Base-by-base conservation (phyloP, 2,797 vertebrate species). In the Bradypus variegatus region DNA sequence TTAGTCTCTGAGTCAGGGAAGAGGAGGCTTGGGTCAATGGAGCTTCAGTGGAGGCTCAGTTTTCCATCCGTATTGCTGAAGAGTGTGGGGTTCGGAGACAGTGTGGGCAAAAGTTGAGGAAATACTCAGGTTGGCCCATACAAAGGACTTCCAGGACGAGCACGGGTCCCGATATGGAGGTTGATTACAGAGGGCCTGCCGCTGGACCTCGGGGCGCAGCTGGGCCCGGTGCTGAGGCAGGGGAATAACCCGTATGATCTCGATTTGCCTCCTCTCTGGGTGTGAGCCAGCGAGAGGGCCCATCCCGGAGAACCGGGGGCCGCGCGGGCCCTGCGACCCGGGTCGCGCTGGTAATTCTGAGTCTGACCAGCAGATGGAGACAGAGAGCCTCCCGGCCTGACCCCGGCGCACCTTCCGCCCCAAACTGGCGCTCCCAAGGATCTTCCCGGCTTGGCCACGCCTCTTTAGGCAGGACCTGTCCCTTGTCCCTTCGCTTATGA, bases 281-380 rank as follows among this genome's bases (percentile, higher is more conserved):
- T 31, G 48, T 15, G 25, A 53, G 18, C 31, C 16, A 10, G 65
- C 0, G 2, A 6, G 31, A 41, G 25, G 79, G 62, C 48, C 11
- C 4, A 4, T 50, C 13, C 7, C 58, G 0, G 19, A 79, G n/a
- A 55, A 62, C 45, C 23, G 11, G 3, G 14, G 18, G 77, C 33
- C 4, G 4, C 6, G 64, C 58, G 19, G 16, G n/a, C 31, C 2
- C 7, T 2, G 6, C 27, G 60, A 67, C 25, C 38, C 27, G 16
- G 31, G 25, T 38, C 14, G 38, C 84, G 16, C 79, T 73, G 91
- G 91, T 72, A 83, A 70, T 79, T 87, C 86, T 45, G 58, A 9
- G 2, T 79, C 3, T 0, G 33, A 86, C 88, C 95, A 91, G 92
- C 86, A 96, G 96, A 94, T 91, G 79, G 94, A 31, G 72, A 41